A percentile compares a stretch with the other conserved stretches of the same genome.
Conservation (phyloP, 2,113 vertebrate species). For the Ia io region DNA sequence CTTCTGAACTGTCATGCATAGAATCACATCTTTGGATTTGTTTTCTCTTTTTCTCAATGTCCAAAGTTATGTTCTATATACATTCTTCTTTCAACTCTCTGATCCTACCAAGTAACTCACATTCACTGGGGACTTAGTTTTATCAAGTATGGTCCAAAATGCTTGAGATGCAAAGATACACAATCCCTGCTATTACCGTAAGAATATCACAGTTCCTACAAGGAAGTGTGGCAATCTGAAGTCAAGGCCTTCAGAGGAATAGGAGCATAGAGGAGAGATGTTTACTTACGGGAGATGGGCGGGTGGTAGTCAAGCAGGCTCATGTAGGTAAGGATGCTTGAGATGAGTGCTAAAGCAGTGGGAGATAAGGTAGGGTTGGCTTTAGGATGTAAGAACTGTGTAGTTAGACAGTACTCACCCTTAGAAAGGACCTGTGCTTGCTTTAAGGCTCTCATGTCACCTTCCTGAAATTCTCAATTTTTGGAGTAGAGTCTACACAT, state of each 20-base stretch:
- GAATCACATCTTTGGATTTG: background rate
- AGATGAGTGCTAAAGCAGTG: background rate
- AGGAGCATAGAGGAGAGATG: accelerated
- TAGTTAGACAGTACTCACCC: too few species aligned
- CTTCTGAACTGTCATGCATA: background rate
- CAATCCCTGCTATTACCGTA: background rate
- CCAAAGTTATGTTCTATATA: background rate
- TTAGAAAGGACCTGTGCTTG: background rate
- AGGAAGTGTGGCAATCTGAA: background rate
- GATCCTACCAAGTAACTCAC: background rate
- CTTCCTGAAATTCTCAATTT: background rate
- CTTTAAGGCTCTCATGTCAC: background rate
- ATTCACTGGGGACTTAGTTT: background rate
- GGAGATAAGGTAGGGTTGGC: background rate
- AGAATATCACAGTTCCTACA: background rate
- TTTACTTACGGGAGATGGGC: accelerated
- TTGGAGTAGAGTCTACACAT: background rate
- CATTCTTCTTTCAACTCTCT: background rate
- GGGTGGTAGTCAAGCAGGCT: background rate
- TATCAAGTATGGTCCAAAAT: background rate
- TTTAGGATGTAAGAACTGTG: background rate
- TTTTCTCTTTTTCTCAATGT: background rate
- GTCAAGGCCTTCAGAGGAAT: background rate
- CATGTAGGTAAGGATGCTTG: background rate
- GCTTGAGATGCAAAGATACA: background rate